phyloP scores from a whole-genome alignment of 2,797 vertebrate species.

The Coregonus ussuriensis region DNA sequence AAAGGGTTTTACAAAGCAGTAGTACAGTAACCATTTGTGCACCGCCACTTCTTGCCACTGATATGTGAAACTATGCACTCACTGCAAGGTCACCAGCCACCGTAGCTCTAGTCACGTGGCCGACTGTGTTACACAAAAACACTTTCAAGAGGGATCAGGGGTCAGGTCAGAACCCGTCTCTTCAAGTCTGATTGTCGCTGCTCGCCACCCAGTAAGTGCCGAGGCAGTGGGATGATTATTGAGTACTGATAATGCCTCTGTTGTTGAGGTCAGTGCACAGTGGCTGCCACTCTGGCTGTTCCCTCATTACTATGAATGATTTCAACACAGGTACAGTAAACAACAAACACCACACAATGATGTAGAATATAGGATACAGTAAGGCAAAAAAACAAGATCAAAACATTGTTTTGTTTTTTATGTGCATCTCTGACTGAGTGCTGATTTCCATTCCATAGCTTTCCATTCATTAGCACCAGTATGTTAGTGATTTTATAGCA shows the following conservation, averaged over 20 bases:
- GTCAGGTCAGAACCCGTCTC: conserved; percentile 44
- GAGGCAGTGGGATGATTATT: conserved; percentile 32
- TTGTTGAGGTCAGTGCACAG: conserved; percentile 55
- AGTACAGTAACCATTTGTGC: conserved; percentile 65
- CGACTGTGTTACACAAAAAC: conserved; percentile 52
- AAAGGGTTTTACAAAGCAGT: conserved; percentile 72
- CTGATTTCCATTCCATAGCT: conserved; percentile 32
- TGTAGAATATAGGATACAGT: conserved; percentile 68
- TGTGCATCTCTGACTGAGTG: conserved; percentile 56
- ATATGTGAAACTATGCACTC: conserved; percentile 27
- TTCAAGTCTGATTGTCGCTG: conserved; percentile 49
- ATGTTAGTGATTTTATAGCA: conserved; percentile 68
- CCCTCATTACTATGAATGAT: conserved; percentile 59
- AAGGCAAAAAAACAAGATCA: conserved; percentile 41
- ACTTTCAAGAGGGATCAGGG: conserved; percentile 42
- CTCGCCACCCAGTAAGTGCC: conserved; percentile 19
- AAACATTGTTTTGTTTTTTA: conserved; percentile 52
- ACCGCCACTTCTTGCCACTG: conserved; percentile 48
- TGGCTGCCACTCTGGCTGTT: conserved; percentile 33
- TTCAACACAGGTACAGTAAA: conserved; percentile 65
- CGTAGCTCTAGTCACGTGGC: conserved; percentile 35
- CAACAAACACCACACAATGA: conserved; percentile 51
- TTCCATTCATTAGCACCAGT: conserved; percentile 61
- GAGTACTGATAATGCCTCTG: conserved; percentile 41
- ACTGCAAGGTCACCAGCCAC: conserved; percentile 36